Evolutionary conservation across 1,140 invertebrate genomes (phyloP).

Genomic region (Eueides isabella): DNA sequence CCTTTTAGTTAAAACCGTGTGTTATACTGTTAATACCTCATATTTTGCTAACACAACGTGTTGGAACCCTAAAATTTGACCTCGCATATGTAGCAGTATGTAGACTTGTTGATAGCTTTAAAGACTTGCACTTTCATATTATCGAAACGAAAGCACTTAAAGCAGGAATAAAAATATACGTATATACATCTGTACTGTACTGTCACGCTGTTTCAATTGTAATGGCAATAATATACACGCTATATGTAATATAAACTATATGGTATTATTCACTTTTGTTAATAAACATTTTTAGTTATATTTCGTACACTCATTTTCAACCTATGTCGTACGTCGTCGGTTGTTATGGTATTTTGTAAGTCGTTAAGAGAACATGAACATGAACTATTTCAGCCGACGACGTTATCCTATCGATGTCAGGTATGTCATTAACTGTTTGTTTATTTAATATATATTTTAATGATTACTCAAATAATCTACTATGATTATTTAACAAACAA

Average conservation of each 20-base stretch:
- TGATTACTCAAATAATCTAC: neutral
- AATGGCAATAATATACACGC: neutral
- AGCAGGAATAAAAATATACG: neutral
- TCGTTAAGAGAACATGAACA: neutral
- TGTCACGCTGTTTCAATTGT: neutral
- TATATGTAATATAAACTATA: neutral
- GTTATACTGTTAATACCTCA: neutral
- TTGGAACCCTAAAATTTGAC: neutral
- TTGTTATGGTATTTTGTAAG: conserved; percentile 3
- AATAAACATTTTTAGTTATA: neutral
- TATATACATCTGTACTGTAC: neutral
- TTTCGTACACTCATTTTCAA: neutral
- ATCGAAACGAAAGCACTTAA: neutral
- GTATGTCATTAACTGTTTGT: conserved; percentile 17
- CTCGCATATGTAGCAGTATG: neutral
- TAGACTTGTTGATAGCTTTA: neutral
- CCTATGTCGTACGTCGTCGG: conserved; percentile 4
- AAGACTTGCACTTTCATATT: no score
- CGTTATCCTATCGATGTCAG: conserved; percentile 18
- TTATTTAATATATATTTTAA: neutral
- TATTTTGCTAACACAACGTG: no score
- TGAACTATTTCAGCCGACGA: conserved; percentile 9
- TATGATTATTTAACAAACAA: conserved; percentile 33
- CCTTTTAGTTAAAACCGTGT: neutral
- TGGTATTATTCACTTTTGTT: conserved; percentile 1